These are phyloP conservation scores for Aurelia sp. DNA, from an alignment of 30 jellyfish, hydroid and myxozoan genomes.

Conservation along the genomic window DNA sequence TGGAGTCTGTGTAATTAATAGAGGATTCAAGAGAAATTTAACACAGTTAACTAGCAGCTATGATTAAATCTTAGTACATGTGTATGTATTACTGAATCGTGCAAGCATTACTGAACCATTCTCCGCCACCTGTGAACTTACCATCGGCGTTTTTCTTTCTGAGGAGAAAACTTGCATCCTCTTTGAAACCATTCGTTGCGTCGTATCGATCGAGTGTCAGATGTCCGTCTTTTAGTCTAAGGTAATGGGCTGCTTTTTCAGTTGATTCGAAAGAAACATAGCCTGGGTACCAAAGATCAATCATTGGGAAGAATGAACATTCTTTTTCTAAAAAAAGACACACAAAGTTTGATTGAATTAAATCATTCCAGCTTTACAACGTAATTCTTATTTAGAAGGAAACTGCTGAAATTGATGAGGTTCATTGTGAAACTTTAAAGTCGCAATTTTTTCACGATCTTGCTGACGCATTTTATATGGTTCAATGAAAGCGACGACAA, in stretches of 20 bases:
- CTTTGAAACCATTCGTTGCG: conserved; percentile 42
- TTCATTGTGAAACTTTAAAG: too few species aligned
- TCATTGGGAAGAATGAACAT: conserved; percentile 58
- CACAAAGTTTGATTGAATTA: background rate
- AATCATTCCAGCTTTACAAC: background rate
- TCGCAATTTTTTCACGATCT: too few species aligned
- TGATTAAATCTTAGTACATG: too few species aligned
- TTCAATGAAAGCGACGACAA: too few species aligned
- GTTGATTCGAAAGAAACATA: conserved; percentile 63
- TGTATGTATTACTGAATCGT: too few species aligned
- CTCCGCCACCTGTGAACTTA: background rate
- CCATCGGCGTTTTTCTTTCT: conserved; percentile 9
- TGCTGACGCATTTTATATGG: too few species aligned
- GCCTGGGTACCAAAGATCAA: conserved; percentile 58
- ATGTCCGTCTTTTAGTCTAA: conserved; percentile 33
- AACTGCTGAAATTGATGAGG: too few species aligned
- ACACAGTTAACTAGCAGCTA: too few species aligned
- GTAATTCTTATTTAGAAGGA: too few species aligned
- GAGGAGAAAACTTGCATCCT: conserved; percentile 61
- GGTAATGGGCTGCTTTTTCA: conserved; percentile 55
- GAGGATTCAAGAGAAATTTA: too few species aligned
- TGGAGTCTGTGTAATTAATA: too few species aligned
- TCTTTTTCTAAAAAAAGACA: conserved; percentile 16
- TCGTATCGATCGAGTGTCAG: conserved; percentile 44
- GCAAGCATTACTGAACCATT: too few species aligned